phyloP scores from a whole-genome alignment of 2,113 vertebrate genomes.

The Seriola quinqueradiata region DNA sequence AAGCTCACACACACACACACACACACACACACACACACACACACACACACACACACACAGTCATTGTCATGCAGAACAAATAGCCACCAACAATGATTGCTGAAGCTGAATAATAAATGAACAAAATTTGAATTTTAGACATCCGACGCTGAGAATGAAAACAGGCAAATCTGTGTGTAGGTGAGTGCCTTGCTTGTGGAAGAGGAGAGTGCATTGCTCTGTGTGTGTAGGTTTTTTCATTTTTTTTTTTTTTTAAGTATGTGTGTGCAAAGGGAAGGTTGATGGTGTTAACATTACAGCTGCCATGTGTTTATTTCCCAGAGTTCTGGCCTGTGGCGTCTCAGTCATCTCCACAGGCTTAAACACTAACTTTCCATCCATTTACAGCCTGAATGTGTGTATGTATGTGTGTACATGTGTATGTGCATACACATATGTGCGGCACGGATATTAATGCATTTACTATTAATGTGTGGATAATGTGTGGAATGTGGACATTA shows the following conservation, averaged over 20 bases:
- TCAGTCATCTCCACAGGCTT: constrained; percentile 69
- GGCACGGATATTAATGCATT: constrained; percentile 35
- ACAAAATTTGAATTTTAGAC: constrained; percentile 34
- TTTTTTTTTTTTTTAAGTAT: too few species aligned
- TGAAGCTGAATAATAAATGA: constrained; percentile 31
- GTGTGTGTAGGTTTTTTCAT: neutral
- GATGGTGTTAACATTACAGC: constrained; percentile 75
- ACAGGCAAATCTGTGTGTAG: constrained; percentile 35
- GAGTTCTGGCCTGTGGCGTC: constrained; percentile 71
- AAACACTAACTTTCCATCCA: constrained; percentile 72
- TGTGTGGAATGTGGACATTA: constrained; percentile 34
- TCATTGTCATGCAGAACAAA: constrained; percentile 15
- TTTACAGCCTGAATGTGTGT: constrained; percentile 49
- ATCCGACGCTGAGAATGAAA: neutral
- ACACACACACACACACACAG: neutral
- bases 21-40: neutral
- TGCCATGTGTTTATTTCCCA: constrained; percentile 79
- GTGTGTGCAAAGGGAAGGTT: constrained; percentile 31
- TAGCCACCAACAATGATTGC: constrained; percentile 4
- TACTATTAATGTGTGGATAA: constrained; percentile 42
- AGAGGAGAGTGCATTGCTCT: neutral
- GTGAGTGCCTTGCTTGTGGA: constrained; percentile 36
- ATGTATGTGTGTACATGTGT: constrained; percentile 28
- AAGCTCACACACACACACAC: neutral
- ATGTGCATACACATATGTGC: neutral